Evolutionary conservation across 2,888 invertebrate genomes (phyloP).

Genomic region (Pachymerium ferrugineum): DNA sequence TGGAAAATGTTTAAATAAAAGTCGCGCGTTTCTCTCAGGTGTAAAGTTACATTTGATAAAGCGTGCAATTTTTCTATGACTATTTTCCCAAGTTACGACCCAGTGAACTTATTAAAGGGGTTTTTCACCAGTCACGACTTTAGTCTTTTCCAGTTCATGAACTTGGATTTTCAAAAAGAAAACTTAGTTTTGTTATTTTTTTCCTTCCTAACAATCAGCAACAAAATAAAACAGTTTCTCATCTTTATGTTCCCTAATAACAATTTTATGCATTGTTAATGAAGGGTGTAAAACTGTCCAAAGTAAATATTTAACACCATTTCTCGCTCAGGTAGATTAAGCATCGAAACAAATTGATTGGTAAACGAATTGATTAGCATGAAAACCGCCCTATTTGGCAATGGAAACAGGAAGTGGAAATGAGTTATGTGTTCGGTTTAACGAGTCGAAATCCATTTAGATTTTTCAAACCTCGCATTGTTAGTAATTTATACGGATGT

Average conservation of each 20-base stretch:
- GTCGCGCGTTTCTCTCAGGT: background rate
- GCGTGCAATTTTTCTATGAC: background rate
- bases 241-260: too few relatives aligned
- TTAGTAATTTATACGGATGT: too few relatives aligned
- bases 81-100: background rate
- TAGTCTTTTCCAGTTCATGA: too few relatives aligned
- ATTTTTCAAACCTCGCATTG: too few relatives aligned
- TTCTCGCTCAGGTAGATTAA: background rate
- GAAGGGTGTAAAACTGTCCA: background rate
- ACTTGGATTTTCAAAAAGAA: too few relatives aligned
- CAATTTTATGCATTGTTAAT: background rate
- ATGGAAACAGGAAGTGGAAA: background rate
- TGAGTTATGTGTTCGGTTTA: background rate
- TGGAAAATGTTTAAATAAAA: slow-evolving; percentile 2
- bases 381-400: background rate
- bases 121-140: background rate
- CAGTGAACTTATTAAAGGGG: background rate
- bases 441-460: background rate
- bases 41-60: background rate
- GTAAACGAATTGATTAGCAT: slow-evolving; percentile 3
- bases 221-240: too few relatives aligned
- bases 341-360: background rate
- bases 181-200: too few relatives aligned
- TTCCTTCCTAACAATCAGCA: too few relatives aligned
- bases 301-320: background rate